These are phyloP conservation scores for Ryuthela nishihirai DNA, from an alignment of 2,888 invertebrate species.

Conservation along the genomic window DNA sequence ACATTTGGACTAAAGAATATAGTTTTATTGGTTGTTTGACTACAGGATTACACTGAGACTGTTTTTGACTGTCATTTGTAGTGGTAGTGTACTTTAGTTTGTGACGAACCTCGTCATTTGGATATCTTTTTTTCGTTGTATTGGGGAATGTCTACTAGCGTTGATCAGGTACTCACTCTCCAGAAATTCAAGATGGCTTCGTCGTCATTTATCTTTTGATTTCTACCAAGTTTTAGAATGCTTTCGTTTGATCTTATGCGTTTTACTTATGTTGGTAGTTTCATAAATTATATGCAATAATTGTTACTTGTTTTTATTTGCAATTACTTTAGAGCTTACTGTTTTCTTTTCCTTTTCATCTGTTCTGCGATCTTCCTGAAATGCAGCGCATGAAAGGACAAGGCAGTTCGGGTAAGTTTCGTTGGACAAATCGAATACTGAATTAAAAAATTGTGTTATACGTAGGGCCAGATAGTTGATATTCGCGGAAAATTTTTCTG, in stretches of 20 bases:
- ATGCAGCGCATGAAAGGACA: slow-evolving; percentile 41
- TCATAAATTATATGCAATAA: too few relatives aligned
- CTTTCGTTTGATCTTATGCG: too few relatives aligned
- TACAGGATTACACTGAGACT: slow-evolving; percentile 9
- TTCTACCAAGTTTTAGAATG: slow-evolving; percentile 12
- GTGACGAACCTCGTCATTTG: slow-evolving; percentile 25
- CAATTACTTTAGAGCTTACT: too few relatives aligned
- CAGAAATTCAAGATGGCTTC: slow-evolving; percentile 40
- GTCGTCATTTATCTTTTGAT: slow-evolving; percentile 24
- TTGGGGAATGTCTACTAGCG: slow-evolving; percentile 39
- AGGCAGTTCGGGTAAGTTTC: slow-evolving; percentile 36
- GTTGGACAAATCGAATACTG: slow-evolving; percentile 1
- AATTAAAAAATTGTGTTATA: too few relatives aligned
- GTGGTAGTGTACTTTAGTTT: slow-evolving; percentile 26
- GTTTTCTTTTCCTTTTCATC: slow-evolving; percentile 22
- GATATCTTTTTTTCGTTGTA: slow-evolving; percentile 24
- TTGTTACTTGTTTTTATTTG: too few relatives aligned
- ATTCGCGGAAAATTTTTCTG: too few relatives aligned
- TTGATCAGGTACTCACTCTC: slow-evolving; percentile 36
- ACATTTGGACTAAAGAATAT: slow-evolving; percentile 19
- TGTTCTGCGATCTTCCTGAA: slow-evolving; percentile 12
- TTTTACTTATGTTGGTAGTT: too few relatives aligned
- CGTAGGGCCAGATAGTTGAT: too few relatives aligned
- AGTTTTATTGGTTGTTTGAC: slow-evolving; percentile 20
- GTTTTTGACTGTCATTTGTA: slow-evolving; percentile 17